Evolutionary conservation across 2,113 vertebrate species (phyloP).

Genomic region (Empidonax alnorum): DNA sequence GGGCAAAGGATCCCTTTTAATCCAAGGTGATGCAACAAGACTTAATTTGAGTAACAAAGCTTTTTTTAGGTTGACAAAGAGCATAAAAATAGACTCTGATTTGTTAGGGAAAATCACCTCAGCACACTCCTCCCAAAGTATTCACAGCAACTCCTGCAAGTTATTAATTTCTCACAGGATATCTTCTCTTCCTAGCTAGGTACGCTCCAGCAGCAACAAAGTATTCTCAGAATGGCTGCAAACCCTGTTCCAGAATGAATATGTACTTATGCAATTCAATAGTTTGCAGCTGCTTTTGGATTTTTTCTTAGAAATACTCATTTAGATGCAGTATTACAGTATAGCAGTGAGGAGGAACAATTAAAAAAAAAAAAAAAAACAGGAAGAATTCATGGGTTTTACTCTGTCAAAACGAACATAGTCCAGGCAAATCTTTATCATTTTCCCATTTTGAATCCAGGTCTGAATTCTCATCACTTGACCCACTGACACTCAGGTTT

Average conservation of each 20-base stretch:
- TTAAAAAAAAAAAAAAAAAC: no score
- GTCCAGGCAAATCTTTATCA: neutral
- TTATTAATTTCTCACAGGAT: neutral
- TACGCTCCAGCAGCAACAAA: neutral
- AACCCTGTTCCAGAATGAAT: neutral
- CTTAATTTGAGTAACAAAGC: neutral
- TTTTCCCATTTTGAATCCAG: neutral
- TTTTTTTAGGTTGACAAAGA: neutral
- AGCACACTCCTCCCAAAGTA: neutral
- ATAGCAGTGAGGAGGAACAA: neutral
- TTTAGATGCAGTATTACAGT: neutral
- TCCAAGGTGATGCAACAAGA: neutral
- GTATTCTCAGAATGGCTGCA: neutral
- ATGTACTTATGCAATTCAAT: fast-evolving
- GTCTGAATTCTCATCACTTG: neutral
- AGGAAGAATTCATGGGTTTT: neutral
- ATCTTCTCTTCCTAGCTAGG: neutral
- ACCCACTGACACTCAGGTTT: neutral
- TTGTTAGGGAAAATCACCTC: neutral
- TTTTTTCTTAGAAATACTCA: neutral
- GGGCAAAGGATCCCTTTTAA: slow-evolving; percentile 23
- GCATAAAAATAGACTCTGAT: slow-evolving; percentile 1
- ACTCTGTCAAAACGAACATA: neutral
- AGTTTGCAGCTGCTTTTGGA: neutral
- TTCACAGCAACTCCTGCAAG: neutral